Conservation (phyloP, 2,888 invertebrate species). For the Apantesis nais region DNA sequence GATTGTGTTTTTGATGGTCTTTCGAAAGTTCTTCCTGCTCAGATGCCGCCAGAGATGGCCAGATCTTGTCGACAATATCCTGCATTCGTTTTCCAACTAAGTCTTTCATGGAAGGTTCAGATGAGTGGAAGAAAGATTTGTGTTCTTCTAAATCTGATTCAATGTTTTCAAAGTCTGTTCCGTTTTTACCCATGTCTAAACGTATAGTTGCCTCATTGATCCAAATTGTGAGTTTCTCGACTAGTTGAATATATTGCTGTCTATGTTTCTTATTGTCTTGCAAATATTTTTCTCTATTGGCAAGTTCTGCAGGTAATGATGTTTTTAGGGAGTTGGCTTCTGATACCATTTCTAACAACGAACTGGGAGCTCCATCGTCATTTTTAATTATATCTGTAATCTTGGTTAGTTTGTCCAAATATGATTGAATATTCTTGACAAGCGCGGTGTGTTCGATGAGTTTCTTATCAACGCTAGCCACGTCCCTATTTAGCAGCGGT, state of each 20-base stretch:
- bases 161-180: slow-evolving; percentile 95
- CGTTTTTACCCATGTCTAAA: slow-evolving; percentile 91
- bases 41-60: slow-evolving; percentile 92
- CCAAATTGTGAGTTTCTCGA: slow-evolving; percentile 93
- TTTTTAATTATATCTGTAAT: slow-evolving; percentile 90
- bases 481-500: slow-evolving; percentile 91
- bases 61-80: slow-evolving; percentile 94
- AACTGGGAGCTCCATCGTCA: slow-evolving; percentile 92
- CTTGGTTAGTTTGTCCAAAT: slow-evolving; percentile 89
- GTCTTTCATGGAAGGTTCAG: slow-evolving; percentile 91
- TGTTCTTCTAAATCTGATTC: slow-evolving; percentile 93
- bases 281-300: slow-evolving; percentile 92
- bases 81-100: slow-evolving; percentile 93
- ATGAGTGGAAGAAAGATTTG: slow-evolving; percentile 92
- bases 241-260: slow-evolving; percentile 90
- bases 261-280: slow-evolving; percentile 91
- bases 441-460: slow-evolving; percentile 91
- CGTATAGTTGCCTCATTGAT: slow-evolving; percentile 93
- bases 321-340: slow-evolving; percentile 92
- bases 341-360: slow-evolving; percentile 93
- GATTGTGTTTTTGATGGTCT: slow-evolving; percentile 93
- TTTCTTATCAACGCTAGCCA: slow-evolving; percentile 92
- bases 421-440: slow-evolving; percentile 88
- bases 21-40: slow-evolving; percentile 94
- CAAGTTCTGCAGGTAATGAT: slow-evolving; percentile 92